Evolutionary conservation across 2,888 invertebrate species (phyloP).

Genomic region (Dugesia japonica): DNA sequence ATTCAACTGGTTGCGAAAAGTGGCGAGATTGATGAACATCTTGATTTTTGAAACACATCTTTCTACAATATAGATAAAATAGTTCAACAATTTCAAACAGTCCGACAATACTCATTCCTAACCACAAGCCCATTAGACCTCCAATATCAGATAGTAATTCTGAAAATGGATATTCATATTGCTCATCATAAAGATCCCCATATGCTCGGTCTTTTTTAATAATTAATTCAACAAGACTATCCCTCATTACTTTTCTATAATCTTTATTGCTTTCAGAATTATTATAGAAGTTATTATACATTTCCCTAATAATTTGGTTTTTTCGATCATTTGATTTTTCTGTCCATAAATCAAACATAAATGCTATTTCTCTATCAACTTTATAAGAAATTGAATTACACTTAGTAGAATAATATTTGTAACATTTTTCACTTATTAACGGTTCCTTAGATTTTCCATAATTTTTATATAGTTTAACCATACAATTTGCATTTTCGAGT

Average conservation of each 20-base stretch:
- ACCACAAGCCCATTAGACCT: neutral
- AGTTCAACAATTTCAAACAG: neutral
- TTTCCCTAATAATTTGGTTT: neutral
- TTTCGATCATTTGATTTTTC: neutral
- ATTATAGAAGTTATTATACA: too few species aligned
- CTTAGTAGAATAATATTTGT: neutral
- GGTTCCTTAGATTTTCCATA: neutral
- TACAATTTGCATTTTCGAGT: neutral
- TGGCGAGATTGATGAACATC: too few species aligned
- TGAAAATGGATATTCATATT: constrained; percentile 14
- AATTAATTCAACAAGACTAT: neutral
- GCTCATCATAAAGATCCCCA: neutral
- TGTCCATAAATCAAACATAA: constrained; percentile 9
- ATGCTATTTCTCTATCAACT: neutral
- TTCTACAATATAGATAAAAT: too few species aligned
- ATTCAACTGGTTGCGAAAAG: too few species aligned
- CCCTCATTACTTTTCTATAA: neutral
- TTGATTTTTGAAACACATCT: too few species aligned
- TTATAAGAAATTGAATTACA: neutral
- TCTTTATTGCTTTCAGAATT: neutral
- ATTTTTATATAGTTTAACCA: neutral
- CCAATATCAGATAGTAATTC: constrained; percentile 16
- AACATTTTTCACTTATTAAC: neutral
- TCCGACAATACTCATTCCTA: constrained; percentile 3
- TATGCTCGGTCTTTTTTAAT: neutral